A percentile compares a stretch with the other conserved stretches of the same genome.
Evolutionary conservation across 2,113 vertebrate genomes (phyloP).

Genomic region (Silurus meridionalis): DNA sequence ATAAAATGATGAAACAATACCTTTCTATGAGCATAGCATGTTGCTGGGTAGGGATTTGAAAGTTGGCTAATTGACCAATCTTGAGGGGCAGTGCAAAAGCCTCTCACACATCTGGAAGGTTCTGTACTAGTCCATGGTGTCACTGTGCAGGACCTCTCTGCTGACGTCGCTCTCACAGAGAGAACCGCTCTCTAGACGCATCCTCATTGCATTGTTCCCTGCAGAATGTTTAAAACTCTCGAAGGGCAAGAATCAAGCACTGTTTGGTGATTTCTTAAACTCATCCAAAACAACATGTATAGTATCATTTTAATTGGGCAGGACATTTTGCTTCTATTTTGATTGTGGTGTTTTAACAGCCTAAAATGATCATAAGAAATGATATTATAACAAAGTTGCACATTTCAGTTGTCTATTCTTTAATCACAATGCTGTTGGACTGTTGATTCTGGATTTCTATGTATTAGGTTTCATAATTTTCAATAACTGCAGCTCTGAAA

Average conservation of each 20-base stretch:
- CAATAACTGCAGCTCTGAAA: not conserved
- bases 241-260: not conserved
- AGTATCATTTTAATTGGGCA: not conserved
- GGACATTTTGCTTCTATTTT: not conserved
- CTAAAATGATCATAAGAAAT: not conserved
- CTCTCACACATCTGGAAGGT: constrained; percentile 91
- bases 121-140: constrained; percentile 92
- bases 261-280: not conserved
- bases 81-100: constrained; percentile 80
- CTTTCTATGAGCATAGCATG: constrained; percentile 86
- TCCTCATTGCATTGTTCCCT: constrained; percentile 82
- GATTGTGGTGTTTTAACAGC: not conserved
- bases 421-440: not conserved
- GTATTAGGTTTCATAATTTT: not conserved
- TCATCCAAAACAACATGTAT: not conserved
- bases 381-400: not conserved
- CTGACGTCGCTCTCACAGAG: constrained; percentile 83
- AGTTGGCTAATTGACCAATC: constrained; percentile 84
- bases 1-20: constrained; percentile 55
- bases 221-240: not conserved
- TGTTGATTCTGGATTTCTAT: not conserved
- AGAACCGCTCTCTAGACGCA: constrained; percentile 77
- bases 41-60: constrained; percentile 84
- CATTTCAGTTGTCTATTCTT: not conserved
- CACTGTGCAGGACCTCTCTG: constrained; percentile 81